These are phyloP conservation scores for Suricata suricatta DNA, from an alignment of 2,113 vertebrate genomes.

Conservation along the genomic window DNA sequence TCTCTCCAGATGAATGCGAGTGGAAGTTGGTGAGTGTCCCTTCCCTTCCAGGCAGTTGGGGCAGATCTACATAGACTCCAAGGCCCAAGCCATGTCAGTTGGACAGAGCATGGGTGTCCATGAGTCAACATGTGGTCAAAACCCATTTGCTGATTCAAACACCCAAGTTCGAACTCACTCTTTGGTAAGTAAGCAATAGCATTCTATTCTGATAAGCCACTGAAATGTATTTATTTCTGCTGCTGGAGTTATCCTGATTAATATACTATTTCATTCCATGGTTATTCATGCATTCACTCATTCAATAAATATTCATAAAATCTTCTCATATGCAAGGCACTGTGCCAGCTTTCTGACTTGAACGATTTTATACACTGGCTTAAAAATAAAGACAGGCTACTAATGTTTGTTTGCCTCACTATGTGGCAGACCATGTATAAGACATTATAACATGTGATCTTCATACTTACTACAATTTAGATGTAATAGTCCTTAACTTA, in stretches of 20 bases:
- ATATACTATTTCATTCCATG: slow-evolving; percentile 51
- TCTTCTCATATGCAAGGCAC: slow-evolving; percentile 42
- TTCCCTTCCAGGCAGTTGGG: neutral
- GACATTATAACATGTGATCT: neutral
- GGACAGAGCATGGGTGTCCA: neutral
- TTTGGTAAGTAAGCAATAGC: slow-evolving; percentile 28
- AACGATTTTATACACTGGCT: neutral
- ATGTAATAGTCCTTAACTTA: neutral
- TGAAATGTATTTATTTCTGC: slow-evolving; percentile 44
- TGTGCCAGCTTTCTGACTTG: slow-evolving; percentile 52
- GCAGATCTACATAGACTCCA: neutral
- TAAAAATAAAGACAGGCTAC: slow-evolving; percentile 32
- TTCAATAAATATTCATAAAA: slow-evolving; percentile 74
- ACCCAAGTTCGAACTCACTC: neutral
- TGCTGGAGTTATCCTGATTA: slow-evolving; percentile 54
- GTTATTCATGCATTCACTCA: slow-evolving; percentile 64
- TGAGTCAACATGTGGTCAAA: neutral
- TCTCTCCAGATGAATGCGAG: neutral
- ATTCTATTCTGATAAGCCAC: slow-evolving; percentile 23
- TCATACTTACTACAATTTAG: neutral
- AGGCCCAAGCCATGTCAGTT: neutral
- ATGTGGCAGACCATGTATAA: neutral
- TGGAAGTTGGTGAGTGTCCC: neutral
- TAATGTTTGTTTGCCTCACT: slow-evolving; percentile 24
- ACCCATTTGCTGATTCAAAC: neutral